Conservation (phyloP, 1,140 invertebrate genomes). For the Drosophila ohnishii region DNA sequence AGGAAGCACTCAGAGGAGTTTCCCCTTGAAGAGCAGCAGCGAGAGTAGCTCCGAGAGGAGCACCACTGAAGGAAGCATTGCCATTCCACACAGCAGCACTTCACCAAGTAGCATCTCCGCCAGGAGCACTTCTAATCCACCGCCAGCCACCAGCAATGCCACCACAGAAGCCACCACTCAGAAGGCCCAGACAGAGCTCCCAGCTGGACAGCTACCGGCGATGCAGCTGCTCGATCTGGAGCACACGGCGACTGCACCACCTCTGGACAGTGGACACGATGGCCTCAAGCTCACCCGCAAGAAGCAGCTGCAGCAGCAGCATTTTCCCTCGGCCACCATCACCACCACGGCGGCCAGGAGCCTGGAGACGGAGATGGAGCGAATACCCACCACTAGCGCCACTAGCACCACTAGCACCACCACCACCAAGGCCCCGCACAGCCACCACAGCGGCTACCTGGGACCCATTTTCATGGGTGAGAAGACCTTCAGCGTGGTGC, state of each 20-base stretch:
- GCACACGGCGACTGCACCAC: slow-evolving; percentile 52
- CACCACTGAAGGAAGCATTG: background rate
- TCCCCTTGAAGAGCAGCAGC: background rate
- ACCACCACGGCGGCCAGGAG: slow-evolving; percentile 18
- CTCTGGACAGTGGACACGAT: slow-evolving; percentile 68
- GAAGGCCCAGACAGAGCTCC: background rate
- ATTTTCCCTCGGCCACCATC: slow-evolving; percentile 31
- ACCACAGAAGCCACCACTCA: slow-evolving; percentile 6
- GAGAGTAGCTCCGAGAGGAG: background rate
- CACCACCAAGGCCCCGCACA: slow-evolving; percentile 2
- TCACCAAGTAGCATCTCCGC: background rate
- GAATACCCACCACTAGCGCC: slow-evolving; percentile 10
- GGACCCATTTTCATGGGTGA: slow-evolving; percentile 80
- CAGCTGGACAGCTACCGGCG: slow-evolving; percentile 8
- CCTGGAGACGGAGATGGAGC: slow-evolving; percentile 33
- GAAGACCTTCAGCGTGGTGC: slow-evolving; percentile 66
- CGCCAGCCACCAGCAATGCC: background rate
- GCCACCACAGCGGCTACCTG: slow-evolving; percentile 65
- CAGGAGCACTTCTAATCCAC: background rate
- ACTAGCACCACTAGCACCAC: background rate
- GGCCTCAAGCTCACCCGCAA: slow-evolving; percentile 72
- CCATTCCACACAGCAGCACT: background rate
- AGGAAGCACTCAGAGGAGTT: slow-evolving; percentile 3
- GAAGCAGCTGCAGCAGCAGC: slow-evolving; percentile 76
- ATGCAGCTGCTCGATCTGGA: slow-evolving; percentile 70